Evolutionary conservation across 2,888 invertebrate genomes (phyloP).

Genomic region (Cephus pulcher): DNA sequence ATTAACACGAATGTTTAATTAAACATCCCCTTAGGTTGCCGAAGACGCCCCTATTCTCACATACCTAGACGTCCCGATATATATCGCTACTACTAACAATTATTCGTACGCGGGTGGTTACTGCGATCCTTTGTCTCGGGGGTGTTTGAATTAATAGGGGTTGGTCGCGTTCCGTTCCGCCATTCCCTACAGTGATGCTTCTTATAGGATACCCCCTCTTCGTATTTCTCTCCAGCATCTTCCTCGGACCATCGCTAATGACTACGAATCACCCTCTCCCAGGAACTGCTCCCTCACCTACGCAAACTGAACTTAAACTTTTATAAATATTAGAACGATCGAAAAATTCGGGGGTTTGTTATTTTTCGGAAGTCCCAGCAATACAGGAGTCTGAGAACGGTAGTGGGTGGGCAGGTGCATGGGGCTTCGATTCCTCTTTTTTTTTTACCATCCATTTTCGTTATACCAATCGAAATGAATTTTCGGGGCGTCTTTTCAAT

Average conservation of each 20-base stretch:
- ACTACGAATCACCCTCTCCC: background rate
- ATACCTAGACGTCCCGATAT: constrained; percentile 52
- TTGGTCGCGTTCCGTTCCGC: constrained; percentile 31
- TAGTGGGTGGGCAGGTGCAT: background rate
- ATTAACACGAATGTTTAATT: constrained; percentile 63
- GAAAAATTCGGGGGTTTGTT: background rate
- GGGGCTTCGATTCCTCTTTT: background rate
- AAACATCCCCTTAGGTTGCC: constrained; percentile 51
- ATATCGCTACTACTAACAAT: constrained; percentile 59
- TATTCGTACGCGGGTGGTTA: constrained; percentile 44
- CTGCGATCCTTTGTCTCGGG: constrained; percentile 44
- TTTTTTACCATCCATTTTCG: background rate
- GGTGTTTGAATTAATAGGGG: constrained; percentile 53
- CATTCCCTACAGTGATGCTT: constrained; percentile 12
- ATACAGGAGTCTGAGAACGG: background rate
- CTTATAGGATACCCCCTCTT: constrained; percentile 16
- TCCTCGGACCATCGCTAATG: background rate
- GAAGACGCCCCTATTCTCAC: constrained; percentile 58
- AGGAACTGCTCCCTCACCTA: background rate
- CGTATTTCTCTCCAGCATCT: constrained; percentile 5
- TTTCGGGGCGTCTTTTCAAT: constrained; percentile 29
- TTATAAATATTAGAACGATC: background rate
- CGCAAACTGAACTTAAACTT: background rate
- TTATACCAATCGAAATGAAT: background rate
- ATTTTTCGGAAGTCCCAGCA: background rate